A percentile compares a stretch with the other conserved stretches of the same genome.
Evolutionary conservation across 2,113 vertebrate genomes (phyloP).

Genomic region (Ochotona curzoniae): DNA sequence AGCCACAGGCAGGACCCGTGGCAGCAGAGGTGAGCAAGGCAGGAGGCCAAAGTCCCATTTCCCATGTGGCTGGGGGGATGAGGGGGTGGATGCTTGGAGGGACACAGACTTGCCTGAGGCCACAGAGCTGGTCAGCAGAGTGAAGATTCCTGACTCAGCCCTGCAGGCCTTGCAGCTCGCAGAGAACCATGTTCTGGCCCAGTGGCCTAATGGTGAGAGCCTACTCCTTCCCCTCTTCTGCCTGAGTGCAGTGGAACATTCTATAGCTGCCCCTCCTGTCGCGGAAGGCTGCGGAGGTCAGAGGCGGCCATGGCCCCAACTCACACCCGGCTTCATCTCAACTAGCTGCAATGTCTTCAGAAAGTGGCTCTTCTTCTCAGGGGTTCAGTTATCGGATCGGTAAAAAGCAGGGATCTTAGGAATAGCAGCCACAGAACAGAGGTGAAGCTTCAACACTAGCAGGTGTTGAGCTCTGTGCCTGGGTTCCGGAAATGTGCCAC

Average conservation of each 20-base stretch:
- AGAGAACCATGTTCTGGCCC: not conserved
- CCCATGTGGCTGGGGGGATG: rapidly evolving
- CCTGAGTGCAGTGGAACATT: not conserved
- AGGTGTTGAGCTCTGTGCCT: not conserved
- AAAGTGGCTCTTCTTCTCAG: not conserved
- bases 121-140: not conserved
- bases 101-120: not conserved
- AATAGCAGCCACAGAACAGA: not conserved
- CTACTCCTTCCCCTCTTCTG: not conserved
- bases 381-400: not conserved
- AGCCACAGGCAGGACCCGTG: not conserved
- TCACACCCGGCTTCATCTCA: not conserved
- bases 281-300: not conserved
- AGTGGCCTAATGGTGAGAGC: no score
- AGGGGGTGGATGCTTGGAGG: not conserved
- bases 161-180: not conserved
- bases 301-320: not conserved
- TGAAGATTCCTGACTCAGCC: not conserved
- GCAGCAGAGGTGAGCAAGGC: not conserved
- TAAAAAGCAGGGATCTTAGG: not conserved
- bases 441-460: not conserved
- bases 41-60: not conserved
- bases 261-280: not conserved
- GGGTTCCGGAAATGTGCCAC: no score
- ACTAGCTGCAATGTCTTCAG: not conserved